A percentile compares a stretch with the other conserved stretches of the same genome.
Evolutionary conservation across 1,140 invertebrate genomes (phyloP).

Genomic region (Coelopa frigida): DNA sequence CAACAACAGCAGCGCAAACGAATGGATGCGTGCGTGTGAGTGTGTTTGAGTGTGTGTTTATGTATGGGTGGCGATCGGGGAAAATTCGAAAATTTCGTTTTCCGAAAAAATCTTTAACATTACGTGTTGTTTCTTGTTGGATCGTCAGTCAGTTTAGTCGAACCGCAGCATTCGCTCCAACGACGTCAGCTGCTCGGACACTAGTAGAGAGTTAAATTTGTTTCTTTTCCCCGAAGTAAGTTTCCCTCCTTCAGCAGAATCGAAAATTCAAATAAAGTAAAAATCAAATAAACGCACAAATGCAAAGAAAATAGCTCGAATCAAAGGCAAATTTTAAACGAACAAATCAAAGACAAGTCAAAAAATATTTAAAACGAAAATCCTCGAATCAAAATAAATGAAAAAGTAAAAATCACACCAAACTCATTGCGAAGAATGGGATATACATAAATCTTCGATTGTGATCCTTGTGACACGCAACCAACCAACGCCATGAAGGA

Average conservation of each 20-base stretch:
- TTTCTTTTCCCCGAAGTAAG: conserved; percentile 46
- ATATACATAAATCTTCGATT: too few species aligned
- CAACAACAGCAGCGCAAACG: too few species aligned
- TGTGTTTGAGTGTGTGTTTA: not conserved
- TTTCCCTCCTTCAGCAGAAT: too few species aligned
- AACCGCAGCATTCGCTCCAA: conserved; percentile 46
- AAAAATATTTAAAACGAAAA: conserved; percentile 3
- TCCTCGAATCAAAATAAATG: not conserved
- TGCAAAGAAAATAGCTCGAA: conserved; percentile 2
- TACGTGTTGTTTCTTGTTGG: conserved; percentile 42
- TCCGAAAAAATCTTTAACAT: conserved; percentile 43
- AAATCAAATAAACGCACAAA: too few species aligned
- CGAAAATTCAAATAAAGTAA: too few species aligned
- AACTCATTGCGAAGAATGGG: too few species aligned
- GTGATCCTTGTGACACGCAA: too few species aligned
- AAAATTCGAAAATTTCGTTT: conserved; percentile 26
- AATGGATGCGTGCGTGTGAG: not conserved
- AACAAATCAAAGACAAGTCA: conserved; percentile 3
- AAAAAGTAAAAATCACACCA: too few species aligned
- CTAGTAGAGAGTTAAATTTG: conserved; percentile 45
- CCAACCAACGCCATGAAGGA: too few species aligned
- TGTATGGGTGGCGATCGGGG: conserved; percentile 20
- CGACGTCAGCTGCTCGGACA: conserved; percentile 46
- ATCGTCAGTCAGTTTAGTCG: conserved; percentile 46
- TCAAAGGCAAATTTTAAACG: not conserved